Conservation (phyloP, 2,888 invertebrate species). For the Coelogynopora nodosa region DNA sequence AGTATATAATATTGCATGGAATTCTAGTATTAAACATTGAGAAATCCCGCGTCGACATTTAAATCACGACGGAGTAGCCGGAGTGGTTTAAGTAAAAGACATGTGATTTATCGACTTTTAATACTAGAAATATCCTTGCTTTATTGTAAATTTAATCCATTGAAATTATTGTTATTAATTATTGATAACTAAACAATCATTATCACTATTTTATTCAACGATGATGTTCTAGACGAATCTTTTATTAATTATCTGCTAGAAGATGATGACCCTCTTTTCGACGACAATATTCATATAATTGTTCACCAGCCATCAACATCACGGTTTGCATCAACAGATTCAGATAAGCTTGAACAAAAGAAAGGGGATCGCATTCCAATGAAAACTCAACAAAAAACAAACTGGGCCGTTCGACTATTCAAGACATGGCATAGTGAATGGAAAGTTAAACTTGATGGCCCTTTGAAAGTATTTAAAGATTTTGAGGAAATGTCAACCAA, state of each 20-base stretch:
- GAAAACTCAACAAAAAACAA: neutral
- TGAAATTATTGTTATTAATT: neutral
- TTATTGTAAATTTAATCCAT: constrained; percentile 2
- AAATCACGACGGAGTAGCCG: neutral
- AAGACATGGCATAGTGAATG: neutral
- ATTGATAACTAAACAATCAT: too few species aligned
- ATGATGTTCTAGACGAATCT: neutral
- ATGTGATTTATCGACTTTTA: neutral
- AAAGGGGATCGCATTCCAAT: neutral
- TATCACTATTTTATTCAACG: neutral
- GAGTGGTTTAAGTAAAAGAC: neutral
- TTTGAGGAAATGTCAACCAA: neutral
- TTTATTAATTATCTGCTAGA: constrained; percentile 5
- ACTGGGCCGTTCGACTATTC: neutral
- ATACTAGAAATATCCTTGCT: neutral
- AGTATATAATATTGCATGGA: too few species aligned
- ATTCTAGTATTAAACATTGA: neutral
- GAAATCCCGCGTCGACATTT: neutral
- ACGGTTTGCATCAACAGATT: too few species aligned
- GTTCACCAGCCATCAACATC: neutral
- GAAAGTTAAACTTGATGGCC: neutral
- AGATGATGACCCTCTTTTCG: neutral
- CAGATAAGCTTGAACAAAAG: neutral
- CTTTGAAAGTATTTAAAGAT: neutral
- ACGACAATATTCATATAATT: neutral